Percentiles rank a stretch among this genome's conserved stretches.
phyloP scores from a whole-genome alignment of 2,888 invertebrate species.

The Hesperia comma region DNA sequence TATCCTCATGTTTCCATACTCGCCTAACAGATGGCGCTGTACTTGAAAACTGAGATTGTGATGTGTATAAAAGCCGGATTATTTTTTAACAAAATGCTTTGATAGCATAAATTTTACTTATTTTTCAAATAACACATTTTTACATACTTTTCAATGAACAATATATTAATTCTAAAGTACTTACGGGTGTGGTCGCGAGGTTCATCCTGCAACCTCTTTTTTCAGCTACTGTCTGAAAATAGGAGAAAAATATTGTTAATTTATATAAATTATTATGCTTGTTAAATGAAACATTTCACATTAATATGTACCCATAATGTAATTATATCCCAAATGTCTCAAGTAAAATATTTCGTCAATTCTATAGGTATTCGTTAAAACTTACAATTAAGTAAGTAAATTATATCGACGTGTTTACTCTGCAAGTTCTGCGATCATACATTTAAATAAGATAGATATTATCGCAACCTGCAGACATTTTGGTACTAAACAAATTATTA shows the following conservation, averaged over 20 bases:
- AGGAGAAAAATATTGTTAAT: constrained; percentile 41
- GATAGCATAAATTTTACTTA: background rate
- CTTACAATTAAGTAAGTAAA: background rate
- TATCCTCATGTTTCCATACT: constrained; percentile 38
- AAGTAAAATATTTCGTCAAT: background rate
- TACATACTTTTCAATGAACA: no score
- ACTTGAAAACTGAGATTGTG: constrained; percentile 52
- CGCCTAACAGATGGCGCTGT: constrained; percentile 65
- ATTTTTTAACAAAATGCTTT: background rate
- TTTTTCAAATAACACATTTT: no score
- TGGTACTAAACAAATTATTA: no score
- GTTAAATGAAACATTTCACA: no score
- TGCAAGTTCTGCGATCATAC: constrained; percentile 29
- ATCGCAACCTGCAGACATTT: no score
- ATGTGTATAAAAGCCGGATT: constrained; percentile 48
- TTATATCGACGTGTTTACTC: no score
- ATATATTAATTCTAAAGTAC: constrained; percentile 52
- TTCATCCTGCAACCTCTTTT: constrained; percentile 57
- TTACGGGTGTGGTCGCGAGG: constrained; percentile 74
- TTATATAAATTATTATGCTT: constrained; percentile 9
- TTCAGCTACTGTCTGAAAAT: constrained; percentile 63
- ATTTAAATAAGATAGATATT: no score
- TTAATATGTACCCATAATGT: background rate
- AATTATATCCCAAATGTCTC: no score
- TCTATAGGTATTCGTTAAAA: constrained; percentile 35